Evolutionary conservation across 2,113 vertebrate genomes (phyloP).

Genomic region (Probosciger aterrimus): DNA sequence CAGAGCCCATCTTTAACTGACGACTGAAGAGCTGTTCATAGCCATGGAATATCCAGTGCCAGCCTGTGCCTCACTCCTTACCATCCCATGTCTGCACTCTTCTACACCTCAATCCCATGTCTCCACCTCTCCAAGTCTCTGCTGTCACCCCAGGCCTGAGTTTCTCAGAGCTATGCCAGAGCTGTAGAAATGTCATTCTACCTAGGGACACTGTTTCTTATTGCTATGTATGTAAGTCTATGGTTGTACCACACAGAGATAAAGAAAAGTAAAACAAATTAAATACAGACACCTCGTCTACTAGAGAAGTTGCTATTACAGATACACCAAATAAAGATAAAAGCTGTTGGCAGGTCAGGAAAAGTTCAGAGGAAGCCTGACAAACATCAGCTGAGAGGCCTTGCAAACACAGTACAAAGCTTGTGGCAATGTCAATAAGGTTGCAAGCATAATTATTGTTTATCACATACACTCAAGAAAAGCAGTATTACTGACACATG

Average conservation of each 20-base stretch:
- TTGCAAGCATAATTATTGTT: neutral
- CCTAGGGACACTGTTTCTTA: neutral
- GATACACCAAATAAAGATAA: neutral
- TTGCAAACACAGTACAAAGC: neutral
- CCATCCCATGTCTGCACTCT: neutral
- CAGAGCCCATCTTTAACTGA: neutral
- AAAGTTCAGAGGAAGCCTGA: neutral
- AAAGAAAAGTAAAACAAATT: neutral
- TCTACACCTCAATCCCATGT: neutral
- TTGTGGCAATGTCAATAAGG: neutral
- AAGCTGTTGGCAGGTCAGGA: neutral
- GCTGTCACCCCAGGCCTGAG: neutral
- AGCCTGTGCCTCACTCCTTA: too few species aligned
- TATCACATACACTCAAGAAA: neutral
- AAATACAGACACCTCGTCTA: neutral
- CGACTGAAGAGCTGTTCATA: neutral
- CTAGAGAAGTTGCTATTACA: neutral
- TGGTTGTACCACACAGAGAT: neutral
- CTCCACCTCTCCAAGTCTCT: neutral
- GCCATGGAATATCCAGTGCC: neutral
- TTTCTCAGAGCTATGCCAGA: neutral
- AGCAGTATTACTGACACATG: neutral
- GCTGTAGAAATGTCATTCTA: neutral
- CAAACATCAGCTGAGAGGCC: neutral
- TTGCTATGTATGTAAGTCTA: neutral